Base-by-base conservation (phyloP, 2,113 vertebrate species). In the Plestiodon gilberti region DNA sequence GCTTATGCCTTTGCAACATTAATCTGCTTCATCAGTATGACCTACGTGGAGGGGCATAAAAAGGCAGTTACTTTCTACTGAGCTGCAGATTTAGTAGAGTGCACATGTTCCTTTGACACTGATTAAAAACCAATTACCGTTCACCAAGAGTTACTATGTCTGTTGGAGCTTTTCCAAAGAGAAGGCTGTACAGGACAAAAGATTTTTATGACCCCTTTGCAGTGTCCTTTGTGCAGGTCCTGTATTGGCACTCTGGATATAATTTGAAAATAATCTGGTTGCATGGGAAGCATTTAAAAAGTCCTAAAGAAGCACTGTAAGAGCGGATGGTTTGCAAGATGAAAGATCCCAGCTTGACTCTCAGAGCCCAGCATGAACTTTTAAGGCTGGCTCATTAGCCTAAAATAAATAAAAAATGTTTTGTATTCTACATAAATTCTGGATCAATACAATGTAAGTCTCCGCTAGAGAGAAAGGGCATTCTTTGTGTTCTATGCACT, bases 311-410 rank as follows among this genome's bases (percentile, higher is more conserved):
- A 89, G 82, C 86, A 89, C 81, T 67, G 75, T 61, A 82, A 62
- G 28, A 69, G 11, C 65, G 83, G 81, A 80, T 57, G 59, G 86
- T 71, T 57, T 81, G 52, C 81, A 86, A 89, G 90, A 91, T 81
- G 89, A 80, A 61, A 80, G 55, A 62, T 43, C 82, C 77, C 84
- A 91, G 87, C 85, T 91, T 90, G 87, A 89, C 79, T 89, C 89
- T 43, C 10, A 79, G 64, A 93, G 86, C 89, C 83, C 85, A 91
- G 62, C 88, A 71, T 76, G 90, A 87, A 84, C 87, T 94, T 94
- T 93, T 90, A 91, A 75, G 82, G 70, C 13, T 91, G 90, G 76
- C 82, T 48, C 89, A 88, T 35, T 89, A 67, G 28, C 71, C n/a
- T 71, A 73, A 80, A 79, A 86, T 86, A 86, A 80, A 80, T 71